These are phyloP conservation scores for Anagrus nilaparvatae DNA, from an alignment of 1,140 invertebrate species.

Conservation along the genomic window DNA sequence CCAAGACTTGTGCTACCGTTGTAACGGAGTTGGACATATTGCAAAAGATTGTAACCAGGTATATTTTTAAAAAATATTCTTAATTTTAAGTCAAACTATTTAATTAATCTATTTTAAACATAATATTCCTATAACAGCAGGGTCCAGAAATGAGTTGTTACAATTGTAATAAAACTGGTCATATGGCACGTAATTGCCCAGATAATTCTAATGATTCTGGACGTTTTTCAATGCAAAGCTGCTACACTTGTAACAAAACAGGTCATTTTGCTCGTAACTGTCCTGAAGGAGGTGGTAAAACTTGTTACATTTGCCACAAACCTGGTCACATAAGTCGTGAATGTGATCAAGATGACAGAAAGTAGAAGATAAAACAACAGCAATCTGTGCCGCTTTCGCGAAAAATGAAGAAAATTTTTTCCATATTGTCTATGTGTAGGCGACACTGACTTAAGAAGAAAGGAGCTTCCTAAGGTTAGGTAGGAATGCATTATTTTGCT, in stretches of 20 bases:
- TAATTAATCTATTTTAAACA: conserved; percentile 4
- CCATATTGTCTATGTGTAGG: too few relatives aligned
- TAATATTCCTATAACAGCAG: conserved; percentile 17
- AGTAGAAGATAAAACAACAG: conserved; percentile 44
- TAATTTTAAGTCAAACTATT: neutral
- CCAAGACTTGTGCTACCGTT: conserved; percentile 75
- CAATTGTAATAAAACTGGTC: conserved; percentile 80
- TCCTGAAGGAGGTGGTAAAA: conserved; percentile 65
- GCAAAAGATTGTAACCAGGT: conserved; percentile 76
- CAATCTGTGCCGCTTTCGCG: conserved; percentile 35
- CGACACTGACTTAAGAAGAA: too few relatives aligned
- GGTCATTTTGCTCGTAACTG: conserved; percentile 86
- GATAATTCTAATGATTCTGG: conserved; percentile 44
- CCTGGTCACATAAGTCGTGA: conserved; percentile 82
- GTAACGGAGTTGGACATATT: conserved; percentile 76
- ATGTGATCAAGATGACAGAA: conserved; percentile 66
- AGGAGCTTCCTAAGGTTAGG: too few relatives aligned
- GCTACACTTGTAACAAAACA: conserved; percentile 82
- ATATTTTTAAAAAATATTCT: conserved; percentile 4
- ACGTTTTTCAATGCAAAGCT: conserved; percentile 48
- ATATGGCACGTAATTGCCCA: conserved; percentile 78
- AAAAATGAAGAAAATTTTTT: conserved; percentile 29
- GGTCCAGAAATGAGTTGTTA: conserved; percentile 74
- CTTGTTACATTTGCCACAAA: conserved; percentile 82
- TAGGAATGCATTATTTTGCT: too few relatives aligned